A percentile compares a stretch with the other conserved stretches of the same genome.
phyloP scores from a whole-genome alignment of 2,888 invertebrate genomes.

The Ashinkailepas kermadecensis region DNA sequence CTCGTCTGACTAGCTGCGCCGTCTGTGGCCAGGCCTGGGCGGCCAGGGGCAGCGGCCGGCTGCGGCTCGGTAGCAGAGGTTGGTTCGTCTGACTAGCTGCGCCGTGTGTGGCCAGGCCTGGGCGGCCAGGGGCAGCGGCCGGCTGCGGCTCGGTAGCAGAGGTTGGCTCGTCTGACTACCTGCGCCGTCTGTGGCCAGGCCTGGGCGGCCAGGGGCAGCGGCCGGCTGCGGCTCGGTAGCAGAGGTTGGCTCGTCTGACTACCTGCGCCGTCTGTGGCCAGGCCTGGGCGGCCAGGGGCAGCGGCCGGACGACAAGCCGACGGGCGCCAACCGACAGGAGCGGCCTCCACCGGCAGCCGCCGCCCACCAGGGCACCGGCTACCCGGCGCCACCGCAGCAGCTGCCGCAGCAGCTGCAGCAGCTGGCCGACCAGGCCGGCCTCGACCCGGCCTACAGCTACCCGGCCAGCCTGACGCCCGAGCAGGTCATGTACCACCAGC shows the following conservation, averaged over 20 bases:
- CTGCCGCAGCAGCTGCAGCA: background rate
- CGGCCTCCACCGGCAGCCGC: background rate
- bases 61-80: too few species aligned
- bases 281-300: conserved; percentile 9
- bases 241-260: too few species aligned
- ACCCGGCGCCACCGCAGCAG: background rate
- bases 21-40: background rate
- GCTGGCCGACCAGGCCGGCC: background rate
- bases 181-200: background rate
- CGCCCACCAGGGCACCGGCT: background rate
- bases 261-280: background rate
- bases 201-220: conserved; percentile 6
- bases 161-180: too few species aligned
- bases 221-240: background rate
- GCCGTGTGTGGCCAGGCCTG: background rate
- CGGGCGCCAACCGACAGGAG: too few species aligned
- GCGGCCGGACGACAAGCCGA: background rate
- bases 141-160: too few species aligned
- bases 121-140: conserved; percentile 1
- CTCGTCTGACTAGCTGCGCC: too few species aligned
- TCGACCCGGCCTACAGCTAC: background rate
- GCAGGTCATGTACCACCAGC: conserved; percentile 9
- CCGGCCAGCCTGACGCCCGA: conserved; percentile 1
- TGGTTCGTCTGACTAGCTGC: too few species aligned
- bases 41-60: background rate